These are phyloP conservation scores for Tyria jacobaeae DNA, from an alignment of 2,888 invertebrate genomes.

Conservation along the genomic window DNA sequence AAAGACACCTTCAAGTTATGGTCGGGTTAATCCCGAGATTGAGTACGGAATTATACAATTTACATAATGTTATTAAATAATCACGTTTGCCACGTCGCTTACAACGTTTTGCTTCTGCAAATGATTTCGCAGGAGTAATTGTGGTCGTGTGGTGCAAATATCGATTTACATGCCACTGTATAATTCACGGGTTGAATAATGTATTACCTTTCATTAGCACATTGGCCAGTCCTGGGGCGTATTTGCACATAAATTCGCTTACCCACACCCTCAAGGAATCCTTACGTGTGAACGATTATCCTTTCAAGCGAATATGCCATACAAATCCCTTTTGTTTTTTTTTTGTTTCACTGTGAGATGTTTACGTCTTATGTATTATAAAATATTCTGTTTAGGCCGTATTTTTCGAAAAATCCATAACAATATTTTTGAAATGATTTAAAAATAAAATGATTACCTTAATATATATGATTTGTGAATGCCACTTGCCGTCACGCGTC, in stretches of 20 bases:
- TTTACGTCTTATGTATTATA: slow-evolving; percentile 22
- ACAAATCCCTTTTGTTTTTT: slow-evolving; percentile 64
- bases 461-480: too few species aligned
- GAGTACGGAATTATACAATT: slow-evolving; percentile 44
- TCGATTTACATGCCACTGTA: slow-evolving; percentile 86
- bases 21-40: slow-evolving; percentile 22
- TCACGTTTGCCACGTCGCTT: slow-evolving; percentile 43
- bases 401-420: not conserved
- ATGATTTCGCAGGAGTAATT: slow-evolving; percentile 74
- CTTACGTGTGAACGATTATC: slow-evolving; percentile 80
- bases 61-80: slow-evolving; percentile 52
- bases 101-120: slow-evolving; percentile 65
- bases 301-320: slow-evolving; percentile 65
- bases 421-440: not conserved
- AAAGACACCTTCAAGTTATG: slow-evolving; percentile 23
- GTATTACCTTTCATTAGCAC: slow-evolving; percentile 86
- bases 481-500: too few species aligned
- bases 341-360: slow-evolving; percentile 18
- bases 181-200: slow-evolving; percentile 86
- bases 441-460: not conserved
- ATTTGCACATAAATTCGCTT: slow-evolving; percentile 86
- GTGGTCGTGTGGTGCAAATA: slow-evolving; percentile 84
- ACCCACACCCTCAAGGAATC: slow-evolving; percentile 79
- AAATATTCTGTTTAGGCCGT: slow-evolving; percentile 10
- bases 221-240: slow-evolving; percentile 82